Conservation (phyloP, 1,140 invertebrate genomes). For the Octopus bimaculoides region DNA sequence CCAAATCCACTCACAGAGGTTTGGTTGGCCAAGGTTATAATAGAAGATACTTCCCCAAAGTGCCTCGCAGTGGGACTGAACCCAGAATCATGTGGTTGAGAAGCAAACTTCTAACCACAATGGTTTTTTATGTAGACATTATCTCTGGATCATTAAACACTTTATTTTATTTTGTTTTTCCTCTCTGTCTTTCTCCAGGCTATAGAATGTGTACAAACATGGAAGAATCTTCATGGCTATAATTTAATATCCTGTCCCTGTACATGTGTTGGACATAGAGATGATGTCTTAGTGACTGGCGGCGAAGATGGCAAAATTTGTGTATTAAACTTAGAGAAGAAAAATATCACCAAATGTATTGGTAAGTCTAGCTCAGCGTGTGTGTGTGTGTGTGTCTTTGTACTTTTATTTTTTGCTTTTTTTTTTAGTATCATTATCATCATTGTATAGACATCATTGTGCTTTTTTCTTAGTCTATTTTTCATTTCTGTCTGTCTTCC, state of each 20-base stretch:
- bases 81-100: too few species aligned
- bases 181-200: constrained; percentile 27
- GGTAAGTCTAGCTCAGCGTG: constrained; percentile 52
- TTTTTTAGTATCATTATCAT: neutral
- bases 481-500: neutral
- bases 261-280: constrained; percentile 46
- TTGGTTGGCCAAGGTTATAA: too few species aligned
- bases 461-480: neutral
- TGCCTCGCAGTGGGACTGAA: too few species aligned
- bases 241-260: constrained; percentile 33
- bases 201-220: constrained; percentile 43
- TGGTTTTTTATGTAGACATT: too few species aligned
- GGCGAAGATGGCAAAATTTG: constrained; percentile 81
- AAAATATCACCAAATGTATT: constrained; percentile 65
- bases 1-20: too few species aligned
- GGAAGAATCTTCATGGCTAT: constrained; percentile 61
- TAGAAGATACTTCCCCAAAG: too few species aligned
- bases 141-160: too few species aligned
- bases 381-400: neutral
- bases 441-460: neutral
- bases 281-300: constrained; percentile 61
- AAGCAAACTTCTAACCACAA: too few species aligned
- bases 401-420: neutral
- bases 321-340: constrained; percentile 66
- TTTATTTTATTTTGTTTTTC: too few species aligned